Conservation (phyloP, 2,888 invertebrate species). For the Drosophila flavopinicola region DNA sequence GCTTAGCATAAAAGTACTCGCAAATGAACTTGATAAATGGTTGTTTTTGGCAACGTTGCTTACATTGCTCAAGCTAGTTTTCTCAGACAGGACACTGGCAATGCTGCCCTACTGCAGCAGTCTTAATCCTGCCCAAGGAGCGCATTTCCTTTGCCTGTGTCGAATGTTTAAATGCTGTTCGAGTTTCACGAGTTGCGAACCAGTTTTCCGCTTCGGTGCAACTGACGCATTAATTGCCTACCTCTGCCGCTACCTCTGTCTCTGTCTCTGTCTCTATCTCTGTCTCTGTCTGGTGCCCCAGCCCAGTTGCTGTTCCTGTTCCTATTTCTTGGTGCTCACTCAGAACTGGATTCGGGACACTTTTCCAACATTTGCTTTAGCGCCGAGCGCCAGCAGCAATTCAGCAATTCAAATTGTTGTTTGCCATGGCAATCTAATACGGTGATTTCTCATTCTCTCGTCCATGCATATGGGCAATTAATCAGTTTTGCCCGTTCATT, state of each 20-base stretch:
- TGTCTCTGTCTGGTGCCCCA: too few relatives aligned
- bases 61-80: neutral
- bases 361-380: conserved; percentile 44
- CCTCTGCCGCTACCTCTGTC: conserved; percentile 17
- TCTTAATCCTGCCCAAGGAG: conserved; percentile 34
- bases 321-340: conserved; percentile 1
- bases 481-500: conserved; percentile 16
- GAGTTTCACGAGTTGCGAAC: conserved; percentile 51
- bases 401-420: conserved; percentile 68
- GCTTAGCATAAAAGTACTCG: too few relatives aligned
- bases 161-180: conserved; percentile 42
- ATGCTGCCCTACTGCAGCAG: too few relatives aligned
- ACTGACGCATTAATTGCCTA: conserved; percentile 73
- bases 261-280: conserved; percentile 2
- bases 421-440: conserved; percentile 66
- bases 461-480: conserved; percentile 11
- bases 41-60: neutral
- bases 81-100: neutral
- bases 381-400: conserved; percentile 8
- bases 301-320: conserved; percentile 8
- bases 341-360: conserved; percentile 54
- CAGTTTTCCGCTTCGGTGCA: conserved; percentile 77
- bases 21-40: too few relatives aligned
- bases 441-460: conserved; percentile 69
- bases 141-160: conserved; percentile 40